Conservation (phyloP, 2,888 invertebrate species). For the Baronia brevicornis region DNA sequence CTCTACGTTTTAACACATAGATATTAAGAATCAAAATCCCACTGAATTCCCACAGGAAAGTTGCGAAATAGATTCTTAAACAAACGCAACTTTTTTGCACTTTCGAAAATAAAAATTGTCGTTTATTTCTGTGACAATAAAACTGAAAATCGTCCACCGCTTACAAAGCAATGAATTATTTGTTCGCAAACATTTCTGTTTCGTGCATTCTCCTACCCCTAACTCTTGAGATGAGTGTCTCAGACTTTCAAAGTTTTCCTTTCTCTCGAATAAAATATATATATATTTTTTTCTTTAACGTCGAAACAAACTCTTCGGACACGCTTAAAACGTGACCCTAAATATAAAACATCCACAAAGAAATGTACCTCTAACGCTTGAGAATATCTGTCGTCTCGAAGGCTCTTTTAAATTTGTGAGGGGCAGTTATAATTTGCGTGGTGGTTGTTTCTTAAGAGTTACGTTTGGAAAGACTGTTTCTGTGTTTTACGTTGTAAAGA, state of each 20-base stretch:
- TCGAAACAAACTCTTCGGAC: conserved; percentile 19
- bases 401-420: neutral
- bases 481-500: too few relatives aligned
- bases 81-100: conserved; percentile 1
- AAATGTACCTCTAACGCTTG: neutral
- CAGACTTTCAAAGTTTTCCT: conserved; percentile 31
- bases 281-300: conserved; percentile 19
- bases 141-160: conserved; percentile 31
- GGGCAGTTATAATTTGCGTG: neutral
- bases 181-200: conserved; percentile 35
- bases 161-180: conserved; percentile 18
- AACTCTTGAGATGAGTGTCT: conserved; percentile 54
- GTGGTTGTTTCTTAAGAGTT: neutral
- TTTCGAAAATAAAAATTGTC: conserved; percentile 6
- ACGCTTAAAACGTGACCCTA: conserved; percentile 12
- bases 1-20: conserved; percentile 23
- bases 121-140: conserved; percentile 21
- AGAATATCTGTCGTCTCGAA: neutral
- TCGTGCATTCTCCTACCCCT: conserved; percentile 43
- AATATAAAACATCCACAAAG: conserved; percentile 10
- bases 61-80: conserved; percentile 10
- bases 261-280: conserved; percentile 16
- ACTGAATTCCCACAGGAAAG: conserved; percentile 16
- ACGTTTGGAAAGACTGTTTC: too few relatives aligned
- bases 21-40: conserved; percentile 36